Base-by-base conservation (phyloP, 2,888 invertebrate species). In the Spilarctia lutea region DNA sequence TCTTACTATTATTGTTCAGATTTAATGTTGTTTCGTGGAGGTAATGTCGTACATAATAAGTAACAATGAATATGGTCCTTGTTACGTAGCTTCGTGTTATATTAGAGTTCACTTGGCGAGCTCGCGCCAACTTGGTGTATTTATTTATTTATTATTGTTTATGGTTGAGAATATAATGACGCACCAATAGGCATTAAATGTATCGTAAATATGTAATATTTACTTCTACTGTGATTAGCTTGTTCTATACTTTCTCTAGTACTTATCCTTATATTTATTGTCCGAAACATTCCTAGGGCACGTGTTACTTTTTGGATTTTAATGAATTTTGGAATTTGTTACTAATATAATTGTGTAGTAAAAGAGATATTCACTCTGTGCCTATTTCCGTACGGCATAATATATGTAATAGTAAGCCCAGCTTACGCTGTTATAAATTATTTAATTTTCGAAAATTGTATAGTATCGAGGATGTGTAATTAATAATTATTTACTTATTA, bases 151-250 rank as follows among this genome's bases (percentile, higher is more conserved):
- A 83, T 82, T 80, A 85, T 81, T 79, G 76, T 82, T 81, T 79
- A 83, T 82, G 81, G 78, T 89, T 88, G 87, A 87, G 84, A 30
- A 87, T 86, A 87, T 85, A 87, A 87, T 86, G 88, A 87, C 88
- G 87, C 90, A 88, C 88, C 89, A 83, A 87, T 90, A 90, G 86
- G 85, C 88, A 88, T 90, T 87, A 86, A 83, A 88, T 91, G 89
- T 91, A 88, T 90, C 91, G 92, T 93, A 92, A 93, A 93, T 92
- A 93, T 92, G 86, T 93, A 89, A 93, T 94, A 93, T 94, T 93
- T 94, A 94, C 93, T 94, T 93, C 89, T 90, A 90, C 92, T 95
- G 94, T 95, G 94, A 95, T 94, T 93, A 91, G 91, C 90, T 91
- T 92, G 89, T 90, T 92, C 91, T 93, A 88, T 92, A 91, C 90